Evolutionary conservation across 2,797 vertebrate genomes (phyloP).

Genomic region (Lutjanus campechanus): DNA sequence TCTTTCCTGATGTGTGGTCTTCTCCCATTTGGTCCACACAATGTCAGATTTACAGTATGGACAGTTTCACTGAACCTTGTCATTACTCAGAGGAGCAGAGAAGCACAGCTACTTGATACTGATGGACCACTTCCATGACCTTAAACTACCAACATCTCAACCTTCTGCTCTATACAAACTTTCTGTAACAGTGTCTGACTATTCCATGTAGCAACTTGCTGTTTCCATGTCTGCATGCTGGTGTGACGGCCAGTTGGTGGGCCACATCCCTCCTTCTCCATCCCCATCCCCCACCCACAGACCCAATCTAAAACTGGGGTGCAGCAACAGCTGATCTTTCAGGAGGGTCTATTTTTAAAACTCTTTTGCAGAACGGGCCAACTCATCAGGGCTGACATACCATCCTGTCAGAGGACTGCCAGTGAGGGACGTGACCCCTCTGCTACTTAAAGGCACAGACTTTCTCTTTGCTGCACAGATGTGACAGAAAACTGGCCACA

Average conservation of each 20-base stretch:
- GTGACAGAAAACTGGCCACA: constrained; percentile 3
- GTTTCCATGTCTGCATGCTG: constrained; percentile 11
- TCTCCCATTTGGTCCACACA: constrained; percentile 10
- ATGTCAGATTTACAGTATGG: constrained; percentile 7
- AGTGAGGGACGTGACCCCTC: constrained; percentile 57
- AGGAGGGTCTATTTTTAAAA: constrained; percentile 86
- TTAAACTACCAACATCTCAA: neutral
- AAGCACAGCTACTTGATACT: neutral
- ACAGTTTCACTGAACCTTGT: constrained; percentile 3
- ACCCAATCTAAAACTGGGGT: constrained; percentile 64
- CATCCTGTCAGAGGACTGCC: constrained; percentile 68
- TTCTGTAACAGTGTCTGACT: neutral
- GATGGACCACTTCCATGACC: neutral
- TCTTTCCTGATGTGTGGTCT: constrained; percentile 58
- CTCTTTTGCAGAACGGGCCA: constrained; percentile 77
- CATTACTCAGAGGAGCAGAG: neutral
- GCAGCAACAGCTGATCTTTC: constrained; percentile 85
- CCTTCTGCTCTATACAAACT: neutral
- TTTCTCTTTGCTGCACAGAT: constrained; percentile 20
- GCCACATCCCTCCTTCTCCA: constrained; percentile 33
- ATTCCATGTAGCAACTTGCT: neutral
- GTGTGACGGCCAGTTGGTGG: constrained; percentile 36
- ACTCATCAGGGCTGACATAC: constrained; percentile 80
- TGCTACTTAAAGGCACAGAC: constrained; percentile 70
- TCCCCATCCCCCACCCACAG: constrained; percentile 47